Percentiles rank a stretch among this genome's conserved stretches.
phyloP scores from a whole-genome alignment of 2,888 invertebrate species.

The Drosophila recens region DNA sequence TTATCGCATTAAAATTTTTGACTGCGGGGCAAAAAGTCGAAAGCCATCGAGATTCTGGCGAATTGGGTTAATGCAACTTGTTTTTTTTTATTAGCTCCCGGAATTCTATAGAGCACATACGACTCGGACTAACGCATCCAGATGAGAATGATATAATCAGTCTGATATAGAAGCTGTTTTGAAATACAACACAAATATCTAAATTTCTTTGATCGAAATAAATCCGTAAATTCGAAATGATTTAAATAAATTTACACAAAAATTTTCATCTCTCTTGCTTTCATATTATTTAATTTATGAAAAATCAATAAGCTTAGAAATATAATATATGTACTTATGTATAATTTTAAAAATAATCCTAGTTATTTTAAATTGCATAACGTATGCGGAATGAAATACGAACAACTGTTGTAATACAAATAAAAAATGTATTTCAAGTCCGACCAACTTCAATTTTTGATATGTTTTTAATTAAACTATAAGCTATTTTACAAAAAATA shows the following conservation, averaged over 20 bases:
- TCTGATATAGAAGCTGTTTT: neutral
- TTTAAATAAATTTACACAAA: no score
- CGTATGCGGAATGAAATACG: no score
- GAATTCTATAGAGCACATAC: neutral
- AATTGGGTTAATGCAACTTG: constrained; percentile 33
- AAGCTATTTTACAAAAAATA: no score
- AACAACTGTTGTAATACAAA: no score
- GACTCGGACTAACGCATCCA: neutral
- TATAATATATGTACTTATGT: no score
- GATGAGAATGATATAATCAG: neutral
- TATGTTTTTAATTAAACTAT: no score
- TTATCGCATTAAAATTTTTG: constrained; percentile 26
- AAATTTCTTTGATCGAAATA: neutral
- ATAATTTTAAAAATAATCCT: no score
- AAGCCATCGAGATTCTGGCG: constrained; percentile 1
- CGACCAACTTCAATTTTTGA: no score
- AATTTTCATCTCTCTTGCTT: neutral
- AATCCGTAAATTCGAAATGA: neutral
- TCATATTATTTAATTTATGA: neutral
- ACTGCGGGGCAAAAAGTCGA: constrained; percentile 6
- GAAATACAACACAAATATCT: neutral
- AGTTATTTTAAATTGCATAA: no score
- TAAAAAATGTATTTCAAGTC: no score
- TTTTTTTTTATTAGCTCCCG: neutral
- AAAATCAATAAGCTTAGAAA: neutral